These are phyloP conservation scores for Phylloscopus trochilus DNA, from an alignment of 2,113 vertebrate species.

Conservation along the genomic window DNA sequence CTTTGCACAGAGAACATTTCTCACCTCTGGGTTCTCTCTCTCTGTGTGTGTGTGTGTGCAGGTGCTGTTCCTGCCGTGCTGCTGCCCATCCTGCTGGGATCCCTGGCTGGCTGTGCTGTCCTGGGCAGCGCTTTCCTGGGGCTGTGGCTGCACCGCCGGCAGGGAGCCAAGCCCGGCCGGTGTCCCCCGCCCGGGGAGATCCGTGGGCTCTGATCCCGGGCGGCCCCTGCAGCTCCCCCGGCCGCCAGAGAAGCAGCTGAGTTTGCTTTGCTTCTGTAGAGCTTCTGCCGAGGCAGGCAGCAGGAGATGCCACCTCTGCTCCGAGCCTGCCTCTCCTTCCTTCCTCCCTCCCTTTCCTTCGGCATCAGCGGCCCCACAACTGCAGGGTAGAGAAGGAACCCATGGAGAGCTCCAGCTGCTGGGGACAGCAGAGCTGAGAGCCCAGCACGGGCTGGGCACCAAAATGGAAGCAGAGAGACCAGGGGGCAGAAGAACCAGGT, in stretches of 20 bases:
- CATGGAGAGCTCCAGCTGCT: not conserved
- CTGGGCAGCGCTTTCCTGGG: not conserved
- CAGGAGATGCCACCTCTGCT: not conserved
- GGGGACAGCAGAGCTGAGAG: not conserved
- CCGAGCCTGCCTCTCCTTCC: not conserved
- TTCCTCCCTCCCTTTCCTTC: not conserved
- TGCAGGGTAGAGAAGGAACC: not conserved
- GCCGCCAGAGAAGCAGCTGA: not conserved
- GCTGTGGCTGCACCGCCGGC: conserved; percentile 30
- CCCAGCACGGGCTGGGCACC: not conserved
- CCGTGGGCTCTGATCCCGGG: not conserved
- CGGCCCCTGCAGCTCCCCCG: not conserved
- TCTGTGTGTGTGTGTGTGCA: not conserved
- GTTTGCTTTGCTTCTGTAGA: not conserved
- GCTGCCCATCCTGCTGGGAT: conserved; percentile 20
- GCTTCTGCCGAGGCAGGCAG: not conserved
- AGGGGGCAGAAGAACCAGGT: not conserved
- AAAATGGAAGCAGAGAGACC: not conserved
- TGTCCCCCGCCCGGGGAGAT: not conserved
- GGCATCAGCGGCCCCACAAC: not conserved
- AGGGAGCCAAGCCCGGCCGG: not conserved
- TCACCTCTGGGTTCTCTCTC: not conserved
- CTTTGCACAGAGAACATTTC: not conserved
- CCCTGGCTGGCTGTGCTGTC: not conserved
- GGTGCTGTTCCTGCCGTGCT: not conserved